Base-by-base conservation (phyloP, 2,888 invertebrate genomes). In the Gari tellinella region DNA sequence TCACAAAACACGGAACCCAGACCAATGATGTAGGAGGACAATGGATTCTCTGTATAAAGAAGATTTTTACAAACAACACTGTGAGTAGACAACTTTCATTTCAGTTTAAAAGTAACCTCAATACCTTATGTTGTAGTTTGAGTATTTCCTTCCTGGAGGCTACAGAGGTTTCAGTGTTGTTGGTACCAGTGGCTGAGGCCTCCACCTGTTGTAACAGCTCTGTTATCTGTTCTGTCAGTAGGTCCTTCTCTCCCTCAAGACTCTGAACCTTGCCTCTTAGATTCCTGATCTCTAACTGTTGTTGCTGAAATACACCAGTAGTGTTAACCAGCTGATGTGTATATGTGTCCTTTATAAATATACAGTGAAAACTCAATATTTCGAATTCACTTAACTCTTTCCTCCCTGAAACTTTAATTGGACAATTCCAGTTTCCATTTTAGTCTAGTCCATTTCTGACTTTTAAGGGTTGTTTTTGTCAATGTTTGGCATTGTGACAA, bases 161-260 rank as follows among this genome's bases (percentile, higher is more conserved):
- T 14, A 37, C 38, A 17, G 65, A 69, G 7, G 53, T 49, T 31
- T 40, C 49, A 17, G 25, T 21, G 8, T 45, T 14, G 4, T 26
- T 12, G 14, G 63, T 43, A 15, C 41, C 40, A 12, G 41, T 19
- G 14, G 45, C 12, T 19, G 31, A 26, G 2, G 51, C 41, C 56
- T 80, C 77, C 53, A 83, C 51, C 38, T 70, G 72, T 17, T 58
- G 17, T 14, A 82, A 61, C 1, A 73, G 52, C 12, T 79, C 75
- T 10, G 69, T 67, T 25, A 85, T 67, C 56, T 86, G 84, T 15
- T 65, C 75, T 17, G 62, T 66, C 23, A 85, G 40, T n/a, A 85
- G 41, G 25, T 80, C 67, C 12, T 77, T 81, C 68, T 86, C 83
- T 19, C 72, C 78, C 38, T 80, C 74, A 26, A 84, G 19, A 64